Base-by-base conservation (phyloP, 2,888 invertebrate species). In the Drosophila atripex region DNA sequence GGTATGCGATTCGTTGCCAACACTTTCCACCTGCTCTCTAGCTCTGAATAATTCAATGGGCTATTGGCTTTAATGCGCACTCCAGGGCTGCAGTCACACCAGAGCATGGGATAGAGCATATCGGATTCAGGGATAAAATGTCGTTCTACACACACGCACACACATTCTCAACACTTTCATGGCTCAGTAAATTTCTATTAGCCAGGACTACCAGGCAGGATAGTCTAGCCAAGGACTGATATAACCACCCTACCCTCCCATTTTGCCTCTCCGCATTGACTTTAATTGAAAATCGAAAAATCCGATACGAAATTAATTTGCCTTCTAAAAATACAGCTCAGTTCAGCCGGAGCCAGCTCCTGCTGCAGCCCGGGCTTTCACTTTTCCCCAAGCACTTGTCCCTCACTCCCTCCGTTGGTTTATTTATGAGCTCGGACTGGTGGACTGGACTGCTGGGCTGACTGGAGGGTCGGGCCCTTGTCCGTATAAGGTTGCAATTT, bases 281-380 rank as follows among this genome's bases (percentile, higher is more conserved):
- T 88, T 90, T 89, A 89, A 89, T 89, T 89, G 89, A 89, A 89
- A 88, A 88, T 88, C 79, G 86, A 84, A 86, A 83, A 86, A 88
- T 86, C 78, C 82, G 88, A 90, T 86, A 79, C 74, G 77, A 89
- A 88, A 90, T 86, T 85, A 88, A 88, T 89, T 88, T 85, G 87
- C 78, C 71, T 88, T 80, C 77, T 80, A 86, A 77, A 83, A 74
- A 87, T 76, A 88, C 75, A 83, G 80, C 63, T 64, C 56, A 58
- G 64, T 66, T 76, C 39, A 56, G 57, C 64, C 57, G 41, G 30
- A 45, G 28, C 30, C 45, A 45, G 28, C 30, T 51, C 30, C 49
- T 12, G 66, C 60, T 55, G 18, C 35, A 35, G 23, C 21, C 35
- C 14, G 32, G 49, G 59, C 66, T 57, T 70, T 60, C 60, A 56